phyloP scores from a whole-genome alignment of 2,113 vertebrate species.

The Pseudopipra pipra region DNA sequence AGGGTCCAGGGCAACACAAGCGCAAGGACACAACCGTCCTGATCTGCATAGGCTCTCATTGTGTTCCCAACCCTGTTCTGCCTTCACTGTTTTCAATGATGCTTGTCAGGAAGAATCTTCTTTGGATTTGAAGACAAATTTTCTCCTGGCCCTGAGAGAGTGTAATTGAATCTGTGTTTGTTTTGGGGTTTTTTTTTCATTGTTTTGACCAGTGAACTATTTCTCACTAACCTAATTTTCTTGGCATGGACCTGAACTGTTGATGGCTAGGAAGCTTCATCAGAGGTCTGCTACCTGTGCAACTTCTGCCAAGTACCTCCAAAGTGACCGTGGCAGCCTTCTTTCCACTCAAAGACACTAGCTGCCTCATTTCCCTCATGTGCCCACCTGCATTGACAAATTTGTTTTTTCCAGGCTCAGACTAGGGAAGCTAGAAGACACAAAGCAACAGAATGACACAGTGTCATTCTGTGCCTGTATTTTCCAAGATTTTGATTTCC shows the following conservation, averaged over 20 bases:
- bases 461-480: not conserved
- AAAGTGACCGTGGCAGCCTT: not conserved
- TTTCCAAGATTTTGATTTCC: not conserved
- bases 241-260: not conserved
- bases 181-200: not conserved
- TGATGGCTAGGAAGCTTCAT: not conserved
- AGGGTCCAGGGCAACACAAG: not conserved
- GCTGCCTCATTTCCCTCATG: not conserved
- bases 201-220: not conserved
- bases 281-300: not conserved
- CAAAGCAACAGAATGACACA: not conserved
- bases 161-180: not conserved
- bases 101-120: not conserved
- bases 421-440: not conserved
- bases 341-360: not conserved
- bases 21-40: fast-evolving
- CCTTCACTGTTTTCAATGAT: not conserved
- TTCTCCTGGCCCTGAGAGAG: not conserved
- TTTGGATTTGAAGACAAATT: not conserved
- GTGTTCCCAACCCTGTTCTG: not conserved
- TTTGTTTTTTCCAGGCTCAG: not conserved
- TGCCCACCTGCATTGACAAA: not conserved
- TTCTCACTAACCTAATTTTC: not conserved
- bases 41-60: not conserved
- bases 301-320: not conserved